Evolutionary conservation across 1,140 invertebrate genomes (phyloP), one percentile per base, ranked within the genome.

Genomic region (Lineus longissimus): DNA sequence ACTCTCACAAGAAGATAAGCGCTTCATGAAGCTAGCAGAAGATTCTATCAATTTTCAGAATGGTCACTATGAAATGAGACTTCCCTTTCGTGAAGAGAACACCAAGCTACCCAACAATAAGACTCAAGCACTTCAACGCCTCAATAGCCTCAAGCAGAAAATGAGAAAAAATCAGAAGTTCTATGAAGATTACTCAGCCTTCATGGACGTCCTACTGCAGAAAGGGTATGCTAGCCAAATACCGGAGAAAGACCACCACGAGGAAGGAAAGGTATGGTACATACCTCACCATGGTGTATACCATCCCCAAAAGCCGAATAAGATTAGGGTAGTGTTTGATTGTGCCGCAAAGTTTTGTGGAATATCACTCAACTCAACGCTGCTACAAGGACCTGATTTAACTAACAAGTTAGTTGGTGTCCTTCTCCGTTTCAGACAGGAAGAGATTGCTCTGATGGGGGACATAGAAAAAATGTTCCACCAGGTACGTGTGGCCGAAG

Each of bases 281-380:
- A 36, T 72, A 6, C 70, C 70, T 22, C 65, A 65, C 56, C 68
- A 67, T 61, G 67, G 58, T 1, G 63, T 72, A 27, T 57, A 61
- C 29, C 62, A 70, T 51, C 56, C 55, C n/a, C n/a, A n/a, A 9
- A 72, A 68, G 62, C 65, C 65, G 2, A 57, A 63, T 0, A 66
- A 65, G 55, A 25, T 70, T 25, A 36, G 66, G 33, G 45, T 70
- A 23, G 70, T 72, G 19, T 72, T 68, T 55, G 70, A 72, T 47
- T 70, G 62, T 57, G 41, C 51, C 25, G 63, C 63, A 19, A 64
- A 59, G 40, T 66, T 58, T 36, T 36, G 33, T 36, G 33, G 33
- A 36, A 13, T 36, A 13, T 36, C 33, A 36, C 23, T 59, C 11
- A 31, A n/a, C n/a, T 19, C 2, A 15, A 31, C 13, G 13, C 41